Base-by-base conservation (phyloP, 92 coral and sea anemone genomes). In the Heliopora coerulea region DNA sequence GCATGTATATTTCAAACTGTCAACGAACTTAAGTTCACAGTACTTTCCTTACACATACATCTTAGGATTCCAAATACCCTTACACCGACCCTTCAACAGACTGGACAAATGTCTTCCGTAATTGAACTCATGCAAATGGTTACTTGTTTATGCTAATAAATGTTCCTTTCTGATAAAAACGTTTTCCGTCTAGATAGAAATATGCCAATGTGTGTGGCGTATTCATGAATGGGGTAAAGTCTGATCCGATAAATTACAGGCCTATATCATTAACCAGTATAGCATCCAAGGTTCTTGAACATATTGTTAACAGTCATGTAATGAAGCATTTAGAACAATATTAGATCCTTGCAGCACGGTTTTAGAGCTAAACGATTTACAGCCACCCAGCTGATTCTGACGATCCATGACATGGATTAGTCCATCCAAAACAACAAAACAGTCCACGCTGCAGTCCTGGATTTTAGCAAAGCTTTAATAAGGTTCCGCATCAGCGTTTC, bases 321-420 rank as follows among this genome's bases (percentile, higher is more conserved):
- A 85, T 81, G 86, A 85, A 85, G 74, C 83, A 85, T 37, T 61
- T 77, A 11, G 74, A 32, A 42, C 48, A 3, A 28, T 18, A 84
- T 30, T 28, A 24, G 18, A 63, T 85, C n/a, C 80, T 80, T 18
- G 41, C 89, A 80, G 49, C 78, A 81, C 44, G 85, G 89, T 0
- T 85, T 85, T 48, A 29, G 89, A 6, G 59, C 70, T 0, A 85
- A 85, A 56, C 64, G 83, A 52, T 85, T 83, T 0, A 80, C 80
- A 0, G 75, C 24, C 68, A 61, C 82, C 25, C 85, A 85, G 49
- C 74, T 81, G 30, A 61, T 80, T 46, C 56, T 39, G 21, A 65
- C 75, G 23, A 66, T 67, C 9, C 74, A 84, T 17, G 84, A 80
- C 19, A 58, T 80, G 14, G n/a, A n/a, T n/a, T n/a, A n/a, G n/a